Evolutionary conservation across 1,140 invertebrate species (phyloP).

Genomic region (Scylla paramamosain): DNA sequence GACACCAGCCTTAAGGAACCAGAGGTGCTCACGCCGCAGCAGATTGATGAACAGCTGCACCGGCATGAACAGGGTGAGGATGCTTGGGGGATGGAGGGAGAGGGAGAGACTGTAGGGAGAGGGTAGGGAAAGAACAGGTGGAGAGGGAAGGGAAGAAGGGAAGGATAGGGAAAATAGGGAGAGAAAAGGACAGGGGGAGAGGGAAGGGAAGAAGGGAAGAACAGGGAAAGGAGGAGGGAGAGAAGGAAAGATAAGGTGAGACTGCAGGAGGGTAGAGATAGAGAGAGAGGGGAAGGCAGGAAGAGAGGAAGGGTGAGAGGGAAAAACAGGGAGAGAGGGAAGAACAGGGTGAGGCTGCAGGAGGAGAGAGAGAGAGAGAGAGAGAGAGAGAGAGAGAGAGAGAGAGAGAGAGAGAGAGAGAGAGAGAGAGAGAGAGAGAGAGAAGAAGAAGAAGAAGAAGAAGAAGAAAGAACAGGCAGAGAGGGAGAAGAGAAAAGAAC

Average conservation of each 20-base stretch:
- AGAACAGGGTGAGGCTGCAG: background rate
- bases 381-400: background rate
- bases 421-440: background rate
- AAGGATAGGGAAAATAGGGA: background rate
- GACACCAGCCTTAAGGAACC: constrained; percentile 74
- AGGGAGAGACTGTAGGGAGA: background rate
- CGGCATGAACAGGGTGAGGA: constrained; percentile 72
- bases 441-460: background rate
- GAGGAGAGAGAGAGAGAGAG: background rate
- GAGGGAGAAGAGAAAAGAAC: too few relatives aligned
- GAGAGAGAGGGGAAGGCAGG: too few relatives aligned
- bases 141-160: background rate
- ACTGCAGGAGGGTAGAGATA: too few relatives aligned
- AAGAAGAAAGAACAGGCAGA: too few relatives aligned
- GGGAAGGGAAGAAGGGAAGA: background rate
- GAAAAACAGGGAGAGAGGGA: background rate
- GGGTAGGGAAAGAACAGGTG: background rate
- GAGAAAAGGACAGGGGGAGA: background rate
- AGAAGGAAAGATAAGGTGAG: too few relatives aligned
- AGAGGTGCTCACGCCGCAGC: constrained; percentile 72
- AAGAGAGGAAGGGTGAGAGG: too few relatives aligned
- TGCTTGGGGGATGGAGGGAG: background rate
- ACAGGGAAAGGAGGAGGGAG: background rate
- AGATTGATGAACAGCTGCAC: constrained; percentile 79
- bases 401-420: background rate